Evolutionary conservation across 35 echinoderm and acorn worm genomes (phyloP), one percentile per base, ranked within the genome.

Genomic region (Ophioderma brevispina): DNA sequence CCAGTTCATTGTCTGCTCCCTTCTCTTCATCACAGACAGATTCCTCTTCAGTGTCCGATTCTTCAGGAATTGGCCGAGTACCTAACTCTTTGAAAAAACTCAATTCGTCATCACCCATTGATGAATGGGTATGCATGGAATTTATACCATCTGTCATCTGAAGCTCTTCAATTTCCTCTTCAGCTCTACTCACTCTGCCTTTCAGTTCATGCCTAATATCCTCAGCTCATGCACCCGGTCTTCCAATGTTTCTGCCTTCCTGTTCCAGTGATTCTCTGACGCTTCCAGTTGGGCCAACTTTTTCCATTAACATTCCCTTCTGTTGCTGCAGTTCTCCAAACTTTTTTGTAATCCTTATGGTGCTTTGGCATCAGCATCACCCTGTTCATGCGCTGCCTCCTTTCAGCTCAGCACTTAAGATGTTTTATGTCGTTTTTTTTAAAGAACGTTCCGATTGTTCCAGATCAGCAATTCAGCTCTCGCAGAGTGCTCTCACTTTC

Each of bases 101-200:
- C 33, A 96, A 77, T 23, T 92, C 84, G 81, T 88, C 85, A 34
- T 84, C 76, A 78, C 6, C 59, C 59, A 70, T 70, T 18, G 59
- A 25, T 25, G 59, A 70, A 8, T 70, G 59, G n/a, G 59, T 70
- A 18, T 30, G 15, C 59, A 70, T 25, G 17, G 59, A 2, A 70
- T 56, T 87, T 77, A 93, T 79, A 8, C 88, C 85, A 30, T 79
- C 79, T 56, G 55, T 79, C 13, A 84, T 91, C 70, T 92, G 94
- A 28, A 96, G 64, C 80, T 96, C 94, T 35, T 96, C 91, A 35
- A 96, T 40, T 33, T 92, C 76, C 43, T 91, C 89, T 42, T 90
- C 91, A 25, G 80, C 87, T 46, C 75, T 40, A 19, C 84, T 75
- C 21, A 96, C 85, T 78, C 92, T 88, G 37, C 87, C 63, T 78